Conservation (phyloP, 2,888 invertebrate genomes). For the Oeneis ivallda region DNA sequence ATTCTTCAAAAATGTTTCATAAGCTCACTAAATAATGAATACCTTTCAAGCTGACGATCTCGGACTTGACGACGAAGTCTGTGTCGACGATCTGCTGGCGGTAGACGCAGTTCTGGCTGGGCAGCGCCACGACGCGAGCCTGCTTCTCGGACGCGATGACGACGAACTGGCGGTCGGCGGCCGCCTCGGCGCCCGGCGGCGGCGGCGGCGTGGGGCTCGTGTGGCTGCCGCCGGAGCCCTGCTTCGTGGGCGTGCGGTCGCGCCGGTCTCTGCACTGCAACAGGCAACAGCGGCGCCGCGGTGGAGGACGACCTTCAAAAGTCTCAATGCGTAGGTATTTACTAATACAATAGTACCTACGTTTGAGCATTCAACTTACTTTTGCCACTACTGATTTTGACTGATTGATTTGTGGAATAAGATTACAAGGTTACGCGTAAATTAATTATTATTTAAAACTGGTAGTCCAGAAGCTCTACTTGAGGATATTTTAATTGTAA, state of each 20-base stretch:
- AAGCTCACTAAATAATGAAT: slow-evolving; percentile 20
- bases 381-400: too few species aligned
- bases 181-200: slow-evolving; percentile 56
- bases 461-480: too few species aligned
- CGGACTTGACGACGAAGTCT: slow-evolving; percentile 96
- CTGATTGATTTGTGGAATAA: too few species aligned
- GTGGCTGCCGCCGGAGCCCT: slow-evolving; percentile 81
- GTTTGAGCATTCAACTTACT: too few species aligned
- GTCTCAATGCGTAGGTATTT: too few species aligned
- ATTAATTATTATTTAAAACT: too few species aligned
- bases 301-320: too few species aligned
- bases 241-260: slow-evolving; percentile 84
- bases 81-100: slow-evolving; percentile 95
- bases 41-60: slow-evolving; percentile 96
- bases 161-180: slow-evolving; percentile 94
- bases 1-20: too few species aligned
- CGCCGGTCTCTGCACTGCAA: slow-evolving; percentile 65
- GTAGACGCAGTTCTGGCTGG: slow-evolving; percentile 97
- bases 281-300: not conserved
- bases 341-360: too few species aligned
- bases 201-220: slow-evolving; percentile 87
- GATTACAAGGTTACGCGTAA: too few species aligned
- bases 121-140: slow-evolving; percentile 95
- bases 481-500: too few species aligned
- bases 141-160: slow-evolving; percentile 97